Percentiles rank a stretch among this genome's conserved stretches.
phyloP scores from a whole-genome alignment of 2,888 invertebrate species.

The Proisotoma minuta region DNA sequence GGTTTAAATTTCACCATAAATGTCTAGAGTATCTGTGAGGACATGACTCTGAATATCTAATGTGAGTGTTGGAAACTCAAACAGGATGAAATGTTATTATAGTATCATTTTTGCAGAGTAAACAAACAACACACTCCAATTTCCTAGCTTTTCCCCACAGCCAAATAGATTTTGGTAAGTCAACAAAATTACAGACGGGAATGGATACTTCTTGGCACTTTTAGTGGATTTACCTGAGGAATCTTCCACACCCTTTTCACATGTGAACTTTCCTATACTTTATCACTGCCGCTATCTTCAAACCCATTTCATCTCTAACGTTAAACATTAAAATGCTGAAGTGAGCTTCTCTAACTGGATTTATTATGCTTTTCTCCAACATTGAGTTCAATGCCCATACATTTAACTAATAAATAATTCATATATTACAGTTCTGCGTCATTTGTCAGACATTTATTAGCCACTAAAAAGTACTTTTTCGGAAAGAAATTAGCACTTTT shows the following conservation, averaged over 20 bases:
- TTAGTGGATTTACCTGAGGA: slow-evolving; percentile 10
- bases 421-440: not conserved
- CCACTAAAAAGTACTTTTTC: too few relatives aligned
- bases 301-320: not conserved
- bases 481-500: too few relatives aligned
- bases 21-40: too few relatives aligned
- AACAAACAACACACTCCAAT: not conserved
- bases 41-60: too few relatives aligned
- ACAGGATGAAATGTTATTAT: slow-evolving; percentile 12
- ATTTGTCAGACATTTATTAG: too few relatives aligned
- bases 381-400: too few relatives aligned
- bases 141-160: not conserved
- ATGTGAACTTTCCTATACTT: not conserved
- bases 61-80: not conserved
- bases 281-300: not conserved
- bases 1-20: too few relatives aligned
- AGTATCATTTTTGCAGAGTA: slow-evolving; percentile 10
- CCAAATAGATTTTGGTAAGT: slow-evolving; percentile 14
- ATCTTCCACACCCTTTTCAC: not conserved
- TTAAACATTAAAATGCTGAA: slow-evolving; percentile 5
- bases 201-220: slow-evolving; percentile 6
- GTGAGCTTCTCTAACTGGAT: not conserved
- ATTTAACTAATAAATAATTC: not conserved
- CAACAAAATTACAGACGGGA: slow-evolving; percentile 12
- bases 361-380: slow-evolving; percentile 4